Evolutionary conservation across 2,113 vertebrate genomes (phyloP), one percentile per base, ranked within the genome.

Genomic region (Antechinus flavipes): DNA sequence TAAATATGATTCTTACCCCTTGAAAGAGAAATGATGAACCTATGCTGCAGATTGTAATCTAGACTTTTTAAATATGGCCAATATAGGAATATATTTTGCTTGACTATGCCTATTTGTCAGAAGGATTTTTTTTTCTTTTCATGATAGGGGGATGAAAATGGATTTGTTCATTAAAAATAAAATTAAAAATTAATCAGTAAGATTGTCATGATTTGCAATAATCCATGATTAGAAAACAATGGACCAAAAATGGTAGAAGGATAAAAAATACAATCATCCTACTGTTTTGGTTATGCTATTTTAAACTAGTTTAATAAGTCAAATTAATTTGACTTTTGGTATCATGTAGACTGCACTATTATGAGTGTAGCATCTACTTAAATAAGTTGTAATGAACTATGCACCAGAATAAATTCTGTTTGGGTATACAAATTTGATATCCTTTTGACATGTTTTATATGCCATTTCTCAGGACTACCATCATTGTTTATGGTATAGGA

Each of bases 311-410:
- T 84, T 42, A 42, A n/a, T 84, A 42, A 84, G 23, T 42, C n/a
- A 84, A 76, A n/a, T 35, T 19, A n/a, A n/a, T 76, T 76, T n/a
- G 35, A n/a, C 5, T 8, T 94, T 90, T 76, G 56, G 47, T 90
- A 49, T 92, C 91, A 42, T 27, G 58, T 89, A 93, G 35, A 46
- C 24, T 68, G 92, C 53, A 6, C 90, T 4, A 95, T 52, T 54
- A 10, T 84, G 54, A 94, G 25, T 7, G 35, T n/a, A 76, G 35
- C 35, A n/a, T 76, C 10, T 94, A 24, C 42, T 56, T 54, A 95
- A 93, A 95, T 96, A 94, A 93, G 95, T 96, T 90, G 55, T 89
- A 93, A 89, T 93, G 61, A 93, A 93, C 47, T 94, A 27, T 94
- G 2, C 2, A 96, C 8, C 92, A 94, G 68, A 84, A 23, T n/a